Percentiles rank a stretch among this genome's conserved stretches.
Conservation (phyloP, 2,888 invertebrate species). For the Drosophila subsilvestris region DNA sequence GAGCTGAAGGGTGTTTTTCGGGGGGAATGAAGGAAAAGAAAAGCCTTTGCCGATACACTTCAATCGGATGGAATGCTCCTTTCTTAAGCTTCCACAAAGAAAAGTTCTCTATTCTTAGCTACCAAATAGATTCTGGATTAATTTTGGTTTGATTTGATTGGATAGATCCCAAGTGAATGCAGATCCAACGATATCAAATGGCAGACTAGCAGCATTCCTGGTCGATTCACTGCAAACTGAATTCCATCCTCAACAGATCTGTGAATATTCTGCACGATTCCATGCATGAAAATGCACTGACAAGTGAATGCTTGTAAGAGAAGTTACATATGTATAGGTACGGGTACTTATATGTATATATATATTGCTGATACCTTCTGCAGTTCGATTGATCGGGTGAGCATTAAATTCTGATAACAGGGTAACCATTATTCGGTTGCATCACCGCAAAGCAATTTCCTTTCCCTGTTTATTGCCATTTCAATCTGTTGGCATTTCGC, state of each 20-base stretch:
- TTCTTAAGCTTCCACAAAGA: not conserved
- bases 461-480: conserved; percentile 37
- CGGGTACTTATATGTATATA: too few relatives aligned
- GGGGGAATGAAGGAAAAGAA: not conserved
- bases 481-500: conserved; percentile 12
- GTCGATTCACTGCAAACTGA: too few relatives aligned
- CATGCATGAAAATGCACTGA: too few relatives aligned
- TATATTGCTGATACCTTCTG: too few relatives aligned
- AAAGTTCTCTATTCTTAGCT: not conserved
- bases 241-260: not conserved
- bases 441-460: conserved; percentile 7
- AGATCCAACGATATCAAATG: not conserved
- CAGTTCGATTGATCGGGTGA: too few relatives aligned
- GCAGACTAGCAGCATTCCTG: not conserved
- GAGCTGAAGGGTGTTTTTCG: not conserved
- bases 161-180: not conserved
- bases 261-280: too few relatives aligned
- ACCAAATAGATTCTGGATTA: too few relatives aligned
- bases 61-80: not conserved
- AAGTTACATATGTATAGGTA: too few relatives aligned
- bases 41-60: not conserved
- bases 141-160: not conserved
- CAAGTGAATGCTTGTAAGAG: too few relatives aligned
- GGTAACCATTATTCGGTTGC: conserved; percentile 14
- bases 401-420: not conserved